Evolutionary conservation across 2,888 invertebrate species (phyloP).

Genomic region (Watsonalla binaria): DNA sequence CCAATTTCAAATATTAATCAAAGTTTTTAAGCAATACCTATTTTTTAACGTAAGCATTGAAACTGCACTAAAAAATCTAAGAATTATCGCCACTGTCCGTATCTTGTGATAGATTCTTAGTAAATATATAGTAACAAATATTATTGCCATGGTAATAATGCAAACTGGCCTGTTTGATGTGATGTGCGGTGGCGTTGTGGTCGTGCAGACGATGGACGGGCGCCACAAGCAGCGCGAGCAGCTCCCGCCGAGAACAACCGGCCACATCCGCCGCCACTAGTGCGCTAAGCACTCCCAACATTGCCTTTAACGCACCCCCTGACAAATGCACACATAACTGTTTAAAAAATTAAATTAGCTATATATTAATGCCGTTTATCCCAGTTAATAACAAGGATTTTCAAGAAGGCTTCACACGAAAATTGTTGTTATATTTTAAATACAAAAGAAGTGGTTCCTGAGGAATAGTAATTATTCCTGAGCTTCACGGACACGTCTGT

Average conservation of each 20-base stretch:
- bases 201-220: conserved; percentile 79
- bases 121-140: neutral
- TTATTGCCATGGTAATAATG: neutral
- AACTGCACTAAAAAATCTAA: no score
- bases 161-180: conserved; percentile 77
- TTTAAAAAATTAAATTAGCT: neutral
- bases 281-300: conserved; percentile 95
- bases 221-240: conserved; percentile 87
- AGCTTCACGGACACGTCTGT: no score
- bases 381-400: neutral
- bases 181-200: conserved; percentile 69
- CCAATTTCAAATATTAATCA: no score
- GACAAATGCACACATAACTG: neutral
- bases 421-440: neutral
- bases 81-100: no score
- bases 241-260: conserved; percentile 88
- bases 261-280: conserved; percentile 90
- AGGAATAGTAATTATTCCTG: neutral
- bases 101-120: no score
- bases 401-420: neutral
- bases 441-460: neutral
- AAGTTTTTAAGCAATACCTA: no score
- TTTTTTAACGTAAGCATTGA: no score
- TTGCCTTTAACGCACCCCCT: conserved; percentile 94
- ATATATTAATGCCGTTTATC: neutral